A percentile compares a stretch with the other conserved stretches of the same genome.
Evolutionary conservation across 1,140 invertebrate genomes (phyloP).

Genomic region (Nephila pilipes): DNA sequence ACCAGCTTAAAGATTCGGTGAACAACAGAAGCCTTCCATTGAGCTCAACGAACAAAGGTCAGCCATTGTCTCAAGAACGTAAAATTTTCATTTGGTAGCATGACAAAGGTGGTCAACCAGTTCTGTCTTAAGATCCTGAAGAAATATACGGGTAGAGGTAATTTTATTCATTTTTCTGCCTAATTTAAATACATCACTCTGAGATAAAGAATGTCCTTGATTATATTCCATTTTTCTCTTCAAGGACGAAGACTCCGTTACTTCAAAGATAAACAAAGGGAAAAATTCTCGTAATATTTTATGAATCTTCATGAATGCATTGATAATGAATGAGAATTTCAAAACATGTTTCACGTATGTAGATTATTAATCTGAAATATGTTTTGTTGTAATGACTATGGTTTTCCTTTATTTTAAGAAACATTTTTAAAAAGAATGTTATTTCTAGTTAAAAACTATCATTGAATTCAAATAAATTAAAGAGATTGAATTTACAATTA

Average conservation of each 20-base stretch:
- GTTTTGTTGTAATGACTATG: too few species aligned
- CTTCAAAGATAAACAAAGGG: background rate
- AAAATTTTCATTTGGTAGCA: background rate
- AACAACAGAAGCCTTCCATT: background rate
- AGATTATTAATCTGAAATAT: too few species aligned
- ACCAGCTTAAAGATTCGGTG: background rate
- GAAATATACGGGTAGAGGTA: background rate
- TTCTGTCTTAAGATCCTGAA: background rate
- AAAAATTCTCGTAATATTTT: background rate
- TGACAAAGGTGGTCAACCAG: background rate
- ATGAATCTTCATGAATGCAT: too few species aligned
- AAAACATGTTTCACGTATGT: too few species aligned
- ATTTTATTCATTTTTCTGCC: background rate
- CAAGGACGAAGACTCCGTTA: background rate
- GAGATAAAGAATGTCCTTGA: conserved; percentile 22
- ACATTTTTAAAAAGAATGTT: too few species aligned
- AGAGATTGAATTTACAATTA: too few species aligned
- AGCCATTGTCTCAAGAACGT: background rate
- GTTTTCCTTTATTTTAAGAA: too few species aligned
- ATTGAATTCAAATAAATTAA: too few species aligned
- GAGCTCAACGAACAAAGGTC: background rate
- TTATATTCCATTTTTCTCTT: background rate
- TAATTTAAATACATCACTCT: background rate
- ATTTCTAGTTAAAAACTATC: too few species aligned
- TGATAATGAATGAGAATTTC: too few species aligned